Evolutionary conservation across 2,888 invertebrate genomes (phyloP).

Genomic region (Morpho deidamia): DNA sequence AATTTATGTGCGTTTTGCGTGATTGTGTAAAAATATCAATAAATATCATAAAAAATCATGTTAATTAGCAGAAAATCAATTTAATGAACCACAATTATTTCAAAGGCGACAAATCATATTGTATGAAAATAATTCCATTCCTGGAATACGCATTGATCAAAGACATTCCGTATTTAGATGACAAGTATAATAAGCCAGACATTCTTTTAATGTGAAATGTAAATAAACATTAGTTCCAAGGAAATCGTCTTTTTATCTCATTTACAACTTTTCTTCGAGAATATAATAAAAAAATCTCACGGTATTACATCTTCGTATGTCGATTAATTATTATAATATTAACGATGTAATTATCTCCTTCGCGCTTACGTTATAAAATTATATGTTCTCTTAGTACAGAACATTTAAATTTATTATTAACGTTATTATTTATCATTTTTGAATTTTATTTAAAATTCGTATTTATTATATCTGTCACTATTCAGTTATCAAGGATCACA

Average conservation of each 20-base stretch:
- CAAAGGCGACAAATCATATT: constrained; percentile 24
- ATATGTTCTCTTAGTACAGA: too few species aligned
- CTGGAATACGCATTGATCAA: constrained; percentile 33
- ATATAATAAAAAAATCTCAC: too few species aligned
- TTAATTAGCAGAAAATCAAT: constrained; percentile 11
- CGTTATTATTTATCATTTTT: too few species aligned
- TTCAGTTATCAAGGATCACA: too few species aligned
- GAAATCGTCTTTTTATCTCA: constrained; percentile 11
- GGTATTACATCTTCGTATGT: too few species aligned
- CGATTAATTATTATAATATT: too few species aligned
- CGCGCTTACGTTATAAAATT: too few species aligned
- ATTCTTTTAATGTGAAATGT: constrained; percentile 21
- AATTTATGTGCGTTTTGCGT: too few species aligned
- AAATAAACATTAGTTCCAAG: constrained; percentile 20
- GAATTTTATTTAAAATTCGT: too few species aligned
- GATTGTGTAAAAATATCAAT: not conserved
- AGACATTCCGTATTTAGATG: constrained; percentile 32
- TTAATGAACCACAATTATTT: constrained; percentile 16
- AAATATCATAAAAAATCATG: constrained; percentile 2
- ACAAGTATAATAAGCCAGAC: constrained; percentile 23
- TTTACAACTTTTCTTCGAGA: not conserved
- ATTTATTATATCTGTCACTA: too few species aligned
- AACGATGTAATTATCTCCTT: too few species aligned
- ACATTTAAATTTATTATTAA: too few species aligned
- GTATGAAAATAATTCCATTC: constrained; percentile 30